These are phyloP conservation scores for Myiozetetes cayanensis DNA, from an alignment of 2,113 vertebrate species.

Conservation along the genomic window DNA sequence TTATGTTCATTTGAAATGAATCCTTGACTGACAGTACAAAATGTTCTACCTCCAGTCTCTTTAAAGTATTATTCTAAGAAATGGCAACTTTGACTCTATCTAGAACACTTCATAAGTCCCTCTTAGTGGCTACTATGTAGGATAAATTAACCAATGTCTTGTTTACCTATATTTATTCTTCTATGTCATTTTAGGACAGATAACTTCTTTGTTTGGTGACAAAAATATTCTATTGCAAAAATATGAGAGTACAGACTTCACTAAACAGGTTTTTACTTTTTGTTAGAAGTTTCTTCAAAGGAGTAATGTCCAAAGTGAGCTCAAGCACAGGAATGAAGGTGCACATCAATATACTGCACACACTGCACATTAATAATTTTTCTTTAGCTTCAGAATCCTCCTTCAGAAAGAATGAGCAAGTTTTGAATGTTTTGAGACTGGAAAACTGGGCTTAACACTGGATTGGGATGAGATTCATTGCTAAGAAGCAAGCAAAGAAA, in stretches of 20 bases:
- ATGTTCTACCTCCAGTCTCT: background rate
- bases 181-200: background rate
- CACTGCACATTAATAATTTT: background rate
- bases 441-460: background rate
- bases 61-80: background rate
- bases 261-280: background rate
- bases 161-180: background rate
- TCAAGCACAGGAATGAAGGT: background rate
- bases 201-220: background rate
- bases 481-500: constrained; percentile 9
- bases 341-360: background rate
- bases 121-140: background rate
- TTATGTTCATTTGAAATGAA: background rate
- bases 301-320: background rate
- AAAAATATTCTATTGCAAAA: background rate
- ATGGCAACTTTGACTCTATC: background rate
- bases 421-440: background rate
- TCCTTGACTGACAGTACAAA: background rate
- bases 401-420: background rate
- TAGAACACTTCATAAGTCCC: background rate
- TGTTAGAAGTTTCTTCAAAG: background rate
- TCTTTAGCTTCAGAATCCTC: background rate
- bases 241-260: background rate
- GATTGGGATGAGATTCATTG: background rate
- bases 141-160: background rate